Evolutionary conservation across 2,888 invertebrate species (phyloP), one percentile per base, ranked within the genome.

Genomic region (Pecten maximus): DNA sequence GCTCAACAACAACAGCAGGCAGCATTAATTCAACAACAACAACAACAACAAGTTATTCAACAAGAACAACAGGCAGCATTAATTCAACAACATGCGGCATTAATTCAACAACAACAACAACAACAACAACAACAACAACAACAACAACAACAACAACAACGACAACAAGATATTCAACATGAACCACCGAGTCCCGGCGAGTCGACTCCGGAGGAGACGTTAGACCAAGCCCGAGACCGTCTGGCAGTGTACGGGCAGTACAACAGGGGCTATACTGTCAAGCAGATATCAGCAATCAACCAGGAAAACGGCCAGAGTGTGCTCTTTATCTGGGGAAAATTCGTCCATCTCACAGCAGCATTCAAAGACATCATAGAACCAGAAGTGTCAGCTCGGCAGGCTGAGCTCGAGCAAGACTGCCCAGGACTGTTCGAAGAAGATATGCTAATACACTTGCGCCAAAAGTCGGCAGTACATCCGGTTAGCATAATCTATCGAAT

Each of bases 331-430:
- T 90, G 48, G 86, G 88, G 87, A 23, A 48, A 88, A 8, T 15
- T 87, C 40, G 86, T 88, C 40, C 50, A 88, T n/a, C 88, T 40
- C 40, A 88, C 88, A 12, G 86, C 40, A 15, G 90, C 90, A 35
- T 87, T 90, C 40, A 88, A 88, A n/a, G 90, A 90, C 39, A 0
- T 90, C 16, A 74, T 88, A 40, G 44, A 87, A 40, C 90, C 90
- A 15, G 86, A 88, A 39, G 87, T 87, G 6, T 3, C 4, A 35
- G 74, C 74, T 35, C 40, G 48, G 6, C 19, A 88, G n/a, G 48
- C 48, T 19, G 88, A 90, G 48, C 40, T 88, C 39, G 87, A 88
- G 44, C 40, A 87, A 40, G 28, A 86, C 40, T 74, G 74, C 10
- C 74, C 35, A 8, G 40, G 48, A n/a, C 44, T 88, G 19, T 74